Conservation (phyloP, 2,888 invertebrate species). For the Branchipolynoe longqiensis region DNA sequence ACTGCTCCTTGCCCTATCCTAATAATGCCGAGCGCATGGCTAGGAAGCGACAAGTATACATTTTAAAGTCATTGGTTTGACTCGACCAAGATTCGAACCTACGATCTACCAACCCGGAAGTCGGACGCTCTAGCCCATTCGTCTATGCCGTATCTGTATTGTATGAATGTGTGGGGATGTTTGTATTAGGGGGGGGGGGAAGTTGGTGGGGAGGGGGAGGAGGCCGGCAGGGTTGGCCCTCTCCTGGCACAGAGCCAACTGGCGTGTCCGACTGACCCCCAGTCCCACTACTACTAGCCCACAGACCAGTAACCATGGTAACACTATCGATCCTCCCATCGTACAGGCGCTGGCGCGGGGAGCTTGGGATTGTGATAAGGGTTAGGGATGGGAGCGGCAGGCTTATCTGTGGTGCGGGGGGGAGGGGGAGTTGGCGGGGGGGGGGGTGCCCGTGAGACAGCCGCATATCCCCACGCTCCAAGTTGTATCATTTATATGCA, state of each 20-base stretch:
- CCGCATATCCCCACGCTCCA: not conserved
- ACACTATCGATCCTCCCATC: conserved; percentile 48
- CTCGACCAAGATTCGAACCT: no score
- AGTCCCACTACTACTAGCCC: not conserved
- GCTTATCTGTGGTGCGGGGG: conserved; percentile 2
- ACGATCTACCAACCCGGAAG: no score
- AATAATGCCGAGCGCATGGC: no score
- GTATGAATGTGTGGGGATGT: no score
- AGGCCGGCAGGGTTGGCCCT: not conserved
- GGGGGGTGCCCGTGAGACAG: not conserved
- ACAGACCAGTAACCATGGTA: conserved; percentile 31
- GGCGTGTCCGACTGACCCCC: conserved; percentile 51
- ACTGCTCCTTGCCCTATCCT: no score
- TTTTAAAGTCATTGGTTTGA: no score
- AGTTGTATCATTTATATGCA: conserved; percentile 44
- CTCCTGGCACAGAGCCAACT: conserved; percentile 22
- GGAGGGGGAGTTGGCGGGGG: not conserved
- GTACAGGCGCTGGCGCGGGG: not conserved
- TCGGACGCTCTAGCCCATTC: no score
- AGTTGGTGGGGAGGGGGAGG: not conserved
- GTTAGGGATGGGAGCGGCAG: conserved; percentile 26
- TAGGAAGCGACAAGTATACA: no score
- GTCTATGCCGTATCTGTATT: no score
- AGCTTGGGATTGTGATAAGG: conserved; percentile 13
- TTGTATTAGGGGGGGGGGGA: not conserved